Percentiles rank a stretch among this genome's conserved stretches.
Conservation (phyloP, 2,113 vertebrate species). For the Saimiri boliviensis region DNA sequence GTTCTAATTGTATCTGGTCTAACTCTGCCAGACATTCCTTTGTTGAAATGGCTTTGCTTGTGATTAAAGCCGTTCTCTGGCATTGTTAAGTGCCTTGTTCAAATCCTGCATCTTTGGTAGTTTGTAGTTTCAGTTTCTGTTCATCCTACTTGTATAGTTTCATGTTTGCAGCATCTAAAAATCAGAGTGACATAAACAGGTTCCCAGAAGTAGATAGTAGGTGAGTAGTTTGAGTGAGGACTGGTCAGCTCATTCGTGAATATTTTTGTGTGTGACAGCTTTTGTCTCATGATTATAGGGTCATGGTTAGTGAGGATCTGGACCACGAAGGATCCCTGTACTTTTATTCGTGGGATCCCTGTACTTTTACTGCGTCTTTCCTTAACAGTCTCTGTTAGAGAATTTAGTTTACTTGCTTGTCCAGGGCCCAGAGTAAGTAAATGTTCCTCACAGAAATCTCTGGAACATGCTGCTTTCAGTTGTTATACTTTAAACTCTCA, state of each 20-base stretch:
- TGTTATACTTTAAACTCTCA: slow-evolving; percentile 15
- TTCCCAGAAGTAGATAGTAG: not conserved
- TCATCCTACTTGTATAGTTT: not conserved
- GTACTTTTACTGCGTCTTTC: not conserved
- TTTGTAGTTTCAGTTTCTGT: not conserved
- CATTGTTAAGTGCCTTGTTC: slow-evolving; percentile 19
- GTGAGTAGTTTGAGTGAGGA: not conserved
- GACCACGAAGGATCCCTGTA: not conserved
- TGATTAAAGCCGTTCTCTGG: not conserved
- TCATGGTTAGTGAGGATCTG: not conserved
- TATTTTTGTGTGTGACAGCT: not conserved
- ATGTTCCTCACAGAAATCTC: not conserved
- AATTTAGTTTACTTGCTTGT: not conserved
- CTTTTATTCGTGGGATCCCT: not conserved
- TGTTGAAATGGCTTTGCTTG: slow-evolving; percentile 21
- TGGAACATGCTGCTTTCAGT: not conserved
- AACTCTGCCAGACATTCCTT: not conserved
- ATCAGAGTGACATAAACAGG: not conserved
- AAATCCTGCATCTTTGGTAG: not conserved
- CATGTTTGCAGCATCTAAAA: not conserved
- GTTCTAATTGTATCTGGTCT: slow-evolving; percentile 35
- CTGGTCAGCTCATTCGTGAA: not conserved
- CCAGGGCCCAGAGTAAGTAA: not conserved
- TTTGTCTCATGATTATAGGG: not conserved
- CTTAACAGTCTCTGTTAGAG: not conserved